Evolutionary conservation across 2,888 invertebrate genomes (phyloP), one percentile per base, ranked within the genome.

Genomic region (Pandemis heparana): DNA sequence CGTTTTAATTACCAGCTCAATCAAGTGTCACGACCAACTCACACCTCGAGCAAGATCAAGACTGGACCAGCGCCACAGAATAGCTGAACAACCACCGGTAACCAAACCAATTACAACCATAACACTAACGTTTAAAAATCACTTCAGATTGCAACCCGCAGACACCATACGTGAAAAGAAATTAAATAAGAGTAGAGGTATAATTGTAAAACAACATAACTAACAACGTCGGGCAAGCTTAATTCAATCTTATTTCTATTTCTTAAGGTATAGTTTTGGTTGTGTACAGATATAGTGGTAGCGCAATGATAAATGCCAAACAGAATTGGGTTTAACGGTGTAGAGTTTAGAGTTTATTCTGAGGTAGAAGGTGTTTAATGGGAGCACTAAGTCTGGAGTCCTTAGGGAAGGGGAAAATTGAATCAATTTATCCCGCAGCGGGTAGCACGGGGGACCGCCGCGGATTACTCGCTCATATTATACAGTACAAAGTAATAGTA

Each of bases 401-500:
- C 38, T 53, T 46, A 23, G 7, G 56, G 75, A 70, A 67, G 39
- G 38, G 70, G 56, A 16, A 73, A 75, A 67, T 68, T 71, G 64
- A 71, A 70, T 75, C 70, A 73, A 73, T 75, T 69, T 65, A 75
- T 56, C 23, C 23, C 61, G 65, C 39, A 51, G 48, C 62, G 51
- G 39, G 65, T 0, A 16, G 16, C 65, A 2, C 23, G 6, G 41
- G 65, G 71, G 41, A 65, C 5, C 12, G 23, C 41, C 46, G 63
- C 18, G 53, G 71, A 66, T 66, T 67, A 62, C 53, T 67, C 61
- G 72, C 61, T 67, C n/a, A 38, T 62, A 51, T 38, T 72, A 46
- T 18, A 69, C 46, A 39, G 23, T n/a, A 23, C 18, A 56, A 62
- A 46, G 53, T 39, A 61, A 53, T 67, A 53, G 48, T 71, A 59